Evolutionary conservation across 2,113 vertebrate genomes (phyloP).

Genomic region (Leucosticte australis): DNA sequence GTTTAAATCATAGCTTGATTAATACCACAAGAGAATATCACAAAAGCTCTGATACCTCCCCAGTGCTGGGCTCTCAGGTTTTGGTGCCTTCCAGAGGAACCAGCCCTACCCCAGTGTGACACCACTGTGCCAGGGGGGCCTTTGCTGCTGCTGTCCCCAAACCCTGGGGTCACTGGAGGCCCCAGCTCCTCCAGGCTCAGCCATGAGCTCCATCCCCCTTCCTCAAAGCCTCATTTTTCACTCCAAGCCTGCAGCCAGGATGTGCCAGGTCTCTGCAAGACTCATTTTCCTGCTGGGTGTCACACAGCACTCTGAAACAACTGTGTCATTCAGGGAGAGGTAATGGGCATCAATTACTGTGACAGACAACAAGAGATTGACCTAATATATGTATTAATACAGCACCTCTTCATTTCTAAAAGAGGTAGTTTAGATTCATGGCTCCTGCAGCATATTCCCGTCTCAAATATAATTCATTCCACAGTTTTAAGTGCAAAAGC

Average conservation of each 20-base stretch:
- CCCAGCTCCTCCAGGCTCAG: neutral
- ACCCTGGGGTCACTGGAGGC: accelerated
- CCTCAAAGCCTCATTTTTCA: neutral
- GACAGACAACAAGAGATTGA: neutral
- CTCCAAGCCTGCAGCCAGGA: neutral
- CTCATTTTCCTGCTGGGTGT: neutral
- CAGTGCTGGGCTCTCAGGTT: neutral
- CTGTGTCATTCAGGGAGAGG: neutral
- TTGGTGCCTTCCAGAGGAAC: neutral
- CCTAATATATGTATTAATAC: neutral
- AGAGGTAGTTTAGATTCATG: neutral
- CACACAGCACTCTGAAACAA: neutral
- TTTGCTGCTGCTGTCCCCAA: neutral
- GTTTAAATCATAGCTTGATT: neutral
- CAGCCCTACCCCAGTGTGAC: neutral
- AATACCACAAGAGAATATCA: neutral
- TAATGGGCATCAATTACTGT: neutral
- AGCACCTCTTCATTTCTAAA: neutral
- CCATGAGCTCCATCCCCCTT: accelerated
- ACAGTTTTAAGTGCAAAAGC: neutral
- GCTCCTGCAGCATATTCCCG: neutral
- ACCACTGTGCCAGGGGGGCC: too few relatives aligned
- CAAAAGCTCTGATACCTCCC: neutral
- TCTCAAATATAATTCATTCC: neutral
- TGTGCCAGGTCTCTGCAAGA: neutral